Conservation (phyloP, 2,797 vertebrate species). For the Cuniculus paca region DNA sequence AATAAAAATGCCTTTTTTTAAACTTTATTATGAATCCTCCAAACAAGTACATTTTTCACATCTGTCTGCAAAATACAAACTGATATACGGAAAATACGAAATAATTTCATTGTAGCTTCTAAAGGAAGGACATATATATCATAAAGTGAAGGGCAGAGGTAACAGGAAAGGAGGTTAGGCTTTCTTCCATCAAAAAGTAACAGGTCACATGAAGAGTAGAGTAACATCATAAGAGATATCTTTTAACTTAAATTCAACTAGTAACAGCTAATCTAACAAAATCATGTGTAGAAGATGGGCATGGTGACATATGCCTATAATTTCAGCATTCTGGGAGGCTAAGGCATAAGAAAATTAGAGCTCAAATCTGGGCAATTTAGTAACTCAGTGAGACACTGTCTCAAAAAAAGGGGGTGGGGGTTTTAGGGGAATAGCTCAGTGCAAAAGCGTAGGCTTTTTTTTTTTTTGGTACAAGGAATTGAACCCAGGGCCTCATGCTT, state of each 20-base stretch:
- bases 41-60: constrained; percentile 42
- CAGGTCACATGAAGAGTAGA: not conserved
- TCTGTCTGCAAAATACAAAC: constrained; percentile 8
- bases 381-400: not conserved
- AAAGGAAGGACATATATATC: not conserved
- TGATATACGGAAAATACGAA: constrained; percentile 26
- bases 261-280: constrained; percentile 27
- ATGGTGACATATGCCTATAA: not conserved
- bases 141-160: not conserved
- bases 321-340: not conserved
- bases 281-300: not conserved
- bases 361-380: not conserved
- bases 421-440: not conserved
- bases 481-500: not conserved
- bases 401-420: not conserved
- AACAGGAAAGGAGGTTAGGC: not conserved
- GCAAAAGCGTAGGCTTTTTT: not conserved
- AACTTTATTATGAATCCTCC: not conserved
- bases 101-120: not conserved
- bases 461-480: not conserved
- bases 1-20: not conserved
- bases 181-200: constrained; percentile 47
- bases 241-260: constrained; percentile 55
- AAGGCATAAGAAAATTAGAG: not conserved
- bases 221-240: not conserved